These are phyloP conservation scores for Acanthosoma haemorrhoidale DNA, from an alignment of 2,888 invertebrate genomes.

Conservation along the genomic window DNA sequence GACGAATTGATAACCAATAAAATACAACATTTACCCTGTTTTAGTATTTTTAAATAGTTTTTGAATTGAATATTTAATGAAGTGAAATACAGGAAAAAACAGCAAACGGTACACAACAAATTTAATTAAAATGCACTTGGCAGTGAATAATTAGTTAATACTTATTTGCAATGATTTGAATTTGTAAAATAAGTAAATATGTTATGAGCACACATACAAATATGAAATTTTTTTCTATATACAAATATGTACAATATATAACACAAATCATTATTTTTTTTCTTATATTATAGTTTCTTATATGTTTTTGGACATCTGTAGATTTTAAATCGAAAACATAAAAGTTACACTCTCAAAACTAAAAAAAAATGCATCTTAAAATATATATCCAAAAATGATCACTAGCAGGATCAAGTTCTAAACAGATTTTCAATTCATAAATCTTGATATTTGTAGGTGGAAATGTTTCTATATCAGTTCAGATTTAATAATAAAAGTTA, in stretches of 20 bases:
- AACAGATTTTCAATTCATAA: no score
- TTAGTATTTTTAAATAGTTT: not conserved
- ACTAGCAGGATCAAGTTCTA: no score
- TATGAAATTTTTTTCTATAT: conserved; percentile 10
- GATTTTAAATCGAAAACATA: no score
- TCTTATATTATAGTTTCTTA: not conserved
- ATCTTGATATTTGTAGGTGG: no score
- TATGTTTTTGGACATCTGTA: not conserved
- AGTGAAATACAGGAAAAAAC: not conserved
- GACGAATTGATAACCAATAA: not conserved
- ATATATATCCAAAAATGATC: no score
- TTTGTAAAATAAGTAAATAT: not conserved
- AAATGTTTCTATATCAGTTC: no score
- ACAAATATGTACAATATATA: conserved; percentile 21
- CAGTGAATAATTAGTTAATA: conserved; percentile 17
- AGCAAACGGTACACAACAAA: not conserved
- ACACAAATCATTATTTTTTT: not conserved
- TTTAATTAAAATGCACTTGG: not conserved
- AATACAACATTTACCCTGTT: conserved; percentile 1
- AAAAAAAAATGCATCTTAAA: no score
- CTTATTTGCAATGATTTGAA: not conserved
- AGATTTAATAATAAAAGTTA: no score
- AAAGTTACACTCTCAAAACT: no score
- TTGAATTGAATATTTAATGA: not conserved
- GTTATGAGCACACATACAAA: conserved; percentile 25